Evolutionary conservation across 2,797 vertebrate genomes (phyloP), one percentile per base, ranked within the genome.

Genomic region (Notolepis coatsorum): DNA sequence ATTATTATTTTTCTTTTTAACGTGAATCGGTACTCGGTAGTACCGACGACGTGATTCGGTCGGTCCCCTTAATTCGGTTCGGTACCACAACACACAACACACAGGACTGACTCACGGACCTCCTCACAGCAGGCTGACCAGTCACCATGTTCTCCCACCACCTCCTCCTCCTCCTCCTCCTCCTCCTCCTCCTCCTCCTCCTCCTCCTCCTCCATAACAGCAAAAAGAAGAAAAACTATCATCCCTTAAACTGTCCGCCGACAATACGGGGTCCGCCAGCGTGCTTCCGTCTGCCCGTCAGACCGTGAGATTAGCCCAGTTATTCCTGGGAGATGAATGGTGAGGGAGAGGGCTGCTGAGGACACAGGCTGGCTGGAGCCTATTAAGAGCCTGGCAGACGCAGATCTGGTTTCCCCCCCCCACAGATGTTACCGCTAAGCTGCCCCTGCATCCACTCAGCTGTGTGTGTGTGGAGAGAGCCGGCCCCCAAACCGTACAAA

Each of bases 261-360:
- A 55, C 63, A 41, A 13, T 8, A 3, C 28, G 27, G 46, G 53
- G 61, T 57, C 62, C 39, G 37, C 48, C 66, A 45, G 65, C 54
- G 74, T n/a, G 76, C 73, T 80, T 77, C 77, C 37, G 78, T 81
- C 79, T 73, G 80, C 76, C 66, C 82, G 66, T 72, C 69, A 77
- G 83, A 82, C 84, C 58, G 15, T 86, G 82, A 88, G 84, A 90
- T 90, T 59, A 85, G 69, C 81, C 79, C 80, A 70, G 80, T 83
- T 81, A 81, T 65, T 60, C 28, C 47, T 60, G 65, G 55, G 71
- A 61, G 68, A 77, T 65, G 63, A 79, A 69, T 59, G 24, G 66
- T 18, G 7, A 51, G 17, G 24, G 46, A 54, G n/a, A n/a, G n/a
- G 51, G 53, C 47, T 46, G 60, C 62, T 59, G 81, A 73, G 79